Conservation (phyloP, 2,797 vertebrate genomes). For the Synanceia verrucosa region DNA sequence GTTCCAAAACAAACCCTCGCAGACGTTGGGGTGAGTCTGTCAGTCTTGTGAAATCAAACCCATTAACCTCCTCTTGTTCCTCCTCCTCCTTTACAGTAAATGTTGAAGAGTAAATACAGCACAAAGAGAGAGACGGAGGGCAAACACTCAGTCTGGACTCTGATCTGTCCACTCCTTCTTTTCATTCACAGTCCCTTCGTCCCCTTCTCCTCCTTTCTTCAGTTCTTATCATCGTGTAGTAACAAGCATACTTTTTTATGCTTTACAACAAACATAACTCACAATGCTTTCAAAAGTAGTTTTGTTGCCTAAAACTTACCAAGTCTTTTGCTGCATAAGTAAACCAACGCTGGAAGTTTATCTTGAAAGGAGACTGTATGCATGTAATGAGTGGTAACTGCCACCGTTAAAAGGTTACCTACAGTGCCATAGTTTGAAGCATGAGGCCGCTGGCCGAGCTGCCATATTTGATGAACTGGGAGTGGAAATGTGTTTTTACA, state of each 20-base stretch:
- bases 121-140: slow-evolving; percentile 20
- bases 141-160: slow-evolving; percentile 23
- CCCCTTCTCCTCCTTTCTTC: background rate
- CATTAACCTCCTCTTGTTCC: slow-evolving; percentile 51
- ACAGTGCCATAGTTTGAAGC: background rate
- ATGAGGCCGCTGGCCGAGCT: background rate
- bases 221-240: background rate
- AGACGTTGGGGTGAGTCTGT: slow-evolving; percentile 41
- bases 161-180: slow-evolving; percentile 9
- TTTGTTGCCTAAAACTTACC: too few species aligned
- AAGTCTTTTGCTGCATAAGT: too few species aligned
- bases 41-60: slow-evolving; percentile 59
- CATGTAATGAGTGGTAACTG: background rate
- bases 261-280: too few species aligned
- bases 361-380: background rate
- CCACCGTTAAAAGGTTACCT: background rate
- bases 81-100: slow-evolving; percentile 28
- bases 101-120: slow-evolving; percentile 19
- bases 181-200: slow-evolving; percentile 27
- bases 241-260: too few species aligned
- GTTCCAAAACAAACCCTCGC: slow-evolving; percentile 47
- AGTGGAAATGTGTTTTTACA: background rate
- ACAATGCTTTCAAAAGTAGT: too few species aligned
- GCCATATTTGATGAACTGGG: too few species aligned
- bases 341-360: background rate